These are phyloP conservation scores for Platycnemis pennipes DNA, from an alignment of 2,888 invertebrate genomes.

Conservation along the genomic window DNA sequence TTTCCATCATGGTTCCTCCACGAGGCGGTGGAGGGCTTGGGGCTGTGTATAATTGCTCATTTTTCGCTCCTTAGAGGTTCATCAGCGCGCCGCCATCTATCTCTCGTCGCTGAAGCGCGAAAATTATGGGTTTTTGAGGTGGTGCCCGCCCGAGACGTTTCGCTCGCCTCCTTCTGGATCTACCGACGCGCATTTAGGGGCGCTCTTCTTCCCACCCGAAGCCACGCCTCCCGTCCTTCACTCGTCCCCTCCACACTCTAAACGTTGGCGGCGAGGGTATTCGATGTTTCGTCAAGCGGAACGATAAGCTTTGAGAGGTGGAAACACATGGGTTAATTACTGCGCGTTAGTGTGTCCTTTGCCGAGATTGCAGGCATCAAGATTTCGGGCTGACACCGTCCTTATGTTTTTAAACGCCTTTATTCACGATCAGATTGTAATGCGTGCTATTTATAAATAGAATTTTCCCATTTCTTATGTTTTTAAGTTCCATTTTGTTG, in stretches of 20 bases:
- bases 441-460: no score
- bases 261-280: not conserved
- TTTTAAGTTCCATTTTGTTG: not conserved
- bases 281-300: not conserved
- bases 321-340: constrained; percentile 17
- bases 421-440: no score
- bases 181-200: no score
- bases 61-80: no score
- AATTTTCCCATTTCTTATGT: not conserved
- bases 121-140: not conserved
- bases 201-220: not conserved
- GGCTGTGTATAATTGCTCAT: no score
- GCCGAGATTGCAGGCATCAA: not conserved
- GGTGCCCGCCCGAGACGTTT: not conserved
- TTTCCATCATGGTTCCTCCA: not conserved
- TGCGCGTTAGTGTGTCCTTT: not conserved
- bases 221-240: not conserved
- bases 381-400: not conserved
- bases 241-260: not conserved
- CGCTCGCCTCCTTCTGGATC: not conserved
- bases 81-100: not conserved
- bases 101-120: not conserved
- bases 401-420: not conserved
- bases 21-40: no score
- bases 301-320: not conserved